A percentile compares a stretch with the other conserved stretches of the same genome.
phyloP scores from a whole-genome alignment of 2,888 invertebrate genomes.

The Syrphus vitripennis region DNA sequence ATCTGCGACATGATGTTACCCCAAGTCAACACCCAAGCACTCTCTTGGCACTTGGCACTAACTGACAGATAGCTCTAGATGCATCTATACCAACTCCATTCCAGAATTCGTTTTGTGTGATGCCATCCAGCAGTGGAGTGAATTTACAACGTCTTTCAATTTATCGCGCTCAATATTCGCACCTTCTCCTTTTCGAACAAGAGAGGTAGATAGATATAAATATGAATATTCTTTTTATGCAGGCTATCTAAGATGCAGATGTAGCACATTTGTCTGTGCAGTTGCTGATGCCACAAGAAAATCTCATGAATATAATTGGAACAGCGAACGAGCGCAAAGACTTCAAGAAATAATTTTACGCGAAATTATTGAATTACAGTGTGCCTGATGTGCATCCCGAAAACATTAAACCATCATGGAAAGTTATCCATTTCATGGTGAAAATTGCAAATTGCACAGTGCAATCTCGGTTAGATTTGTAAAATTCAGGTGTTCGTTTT shows the following conservation, averaged over 20 bases:
- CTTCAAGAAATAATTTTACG: conserved; percentile 56
- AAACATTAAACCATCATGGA: conserved; percentile 34
- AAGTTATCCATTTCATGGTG: conserved; percentile 67
- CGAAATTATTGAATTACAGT: conserved; percentile 65
- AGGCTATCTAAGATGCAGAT: conserved; percentile 21
- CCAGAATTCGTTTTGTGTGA: neutral
- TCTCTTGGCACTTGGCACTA: too few relatives aligned
- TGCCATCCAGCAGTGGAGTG: neutral
- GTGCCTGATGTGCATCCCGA: too few relatives aligned
- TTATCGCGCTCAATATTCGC: conserved; percentile 68
- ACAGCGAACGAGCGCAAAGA: neutral
- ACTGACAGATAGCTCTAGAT: conserved; percentile 17
- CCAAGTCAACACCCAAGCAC: conserved; percentile 1
- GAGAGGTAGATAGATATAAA: neutral
- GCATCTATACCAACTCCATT: neutral
- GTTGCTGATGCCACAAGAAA: conserved; percentile 23
- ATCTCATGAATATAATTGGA: conserved; percentile 59
- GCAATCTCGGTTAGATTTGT: neutral
- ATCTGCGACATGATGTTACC: conserved; percentile 44
- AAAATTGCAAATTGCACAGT: conserved; percentile 55
- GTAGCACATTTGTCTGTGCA: neutral
- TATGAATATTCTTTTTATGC: conserved; percentile 44
- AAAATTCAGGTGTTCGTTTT: conserved; percentile 13
- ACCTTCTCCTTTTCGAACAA: conserved; percentile 40
- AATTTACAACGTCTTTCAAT: conserved; percentile 38